phyloP scores from a whole-genome alignment of 2,888 invertebrate species.

The Lathronympha strigana region DNA sequence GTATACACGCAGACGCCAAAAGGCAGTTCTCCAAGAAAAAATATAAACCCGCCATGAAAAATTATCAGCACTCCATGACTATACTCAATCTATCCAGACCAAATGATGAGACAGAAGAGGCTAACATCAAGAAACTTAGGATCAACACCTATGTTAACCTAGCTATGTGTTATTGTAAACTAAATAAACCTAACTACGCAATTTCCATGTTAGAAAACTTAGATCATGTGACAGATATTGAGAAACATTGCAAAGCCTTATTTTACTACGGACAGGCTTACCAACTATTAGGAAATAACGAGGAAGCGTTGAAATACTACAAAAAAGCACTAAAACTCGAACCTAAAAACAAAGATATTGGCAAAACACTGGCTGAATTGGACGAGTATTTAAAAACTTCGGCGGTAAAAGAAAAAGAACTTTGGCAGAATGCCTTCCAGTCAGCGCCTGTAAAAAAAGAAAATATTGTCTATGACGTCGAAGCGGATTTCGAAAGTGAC shows the following conservation, averaged over 20 bases:
- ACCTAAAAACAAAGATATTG: conserved; percentile 74
- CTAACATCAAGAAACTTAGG: conserved; percentile 60
- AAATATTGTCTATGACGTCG: conserved; percentile 59
- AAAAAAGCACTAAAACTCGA: conserved; percentile 73
- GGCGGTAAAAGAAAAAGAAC: conserved; percentile 55
- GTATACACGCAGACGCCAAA: conserved; percentile 64
- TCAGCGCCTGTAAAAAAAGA: conserved; percentile 50
- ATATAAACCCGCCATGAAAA: conserved; percentile 60
- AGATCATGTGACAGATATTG: conserved; percentile 61
- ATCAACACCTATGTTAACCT: conserved; percentile 65
- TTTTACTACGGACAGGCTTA: conserved; percentile 70
- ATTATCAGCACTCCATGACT: conserved; percentile 67
- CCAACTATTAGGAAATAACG: conserved; percentile 62
- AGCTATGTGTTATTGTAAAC: conserved; percentile 70
- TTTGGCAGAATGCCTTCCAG: conserved; percentile 71
- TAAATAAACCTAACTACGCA: conserved; percentile 67
- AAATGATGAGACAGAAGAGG: conserved; percentile 52
- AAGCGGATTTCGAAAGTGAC: conserved; percentile 64
- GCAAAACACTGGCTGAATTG: conserved; percentile 58
- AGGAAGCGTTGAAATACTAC: conserved; percentile 63
- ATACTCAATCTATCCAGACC: conserved; percentile 63
- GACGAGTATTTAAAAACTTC: conserved; percentile 59
- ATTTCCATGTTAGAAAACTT: conserved; percentile 69
- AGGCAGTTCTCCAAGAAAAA: conserved; percentile 58
- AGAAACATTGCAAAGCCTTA: conserved; percentile 69